phyloP scores from a whole-genome alignment of 37 sponge, comb jelly and placozoan species.

The Halichondria panicea region DNA sequence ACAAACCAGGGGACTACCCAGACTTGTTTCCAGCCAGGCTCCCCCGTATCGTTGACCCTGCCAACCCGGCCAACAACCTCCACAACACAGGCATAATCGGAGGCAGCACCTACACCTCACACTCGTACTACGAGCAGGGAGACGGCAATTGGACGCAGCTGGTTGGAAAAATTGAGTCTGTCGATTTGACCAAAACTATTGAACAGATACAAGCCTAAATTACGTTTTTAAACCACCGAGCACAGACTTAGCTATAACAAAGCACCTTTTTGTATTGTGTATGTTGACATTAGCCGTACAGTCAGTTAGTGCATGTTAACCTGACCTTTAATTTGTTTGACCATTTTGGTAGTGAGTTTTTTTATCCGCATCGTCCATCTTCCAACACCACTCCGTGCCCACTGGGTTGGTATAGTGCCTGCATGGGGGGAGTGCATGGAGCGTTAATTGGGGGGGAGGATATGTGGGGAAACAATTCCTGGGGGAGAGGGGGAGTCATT shows the following conservation, averaged over 20 bases:
- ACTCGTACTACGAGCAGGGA: constrained; percentile 4
- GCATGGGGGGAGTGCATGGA: too few relatives aligned
- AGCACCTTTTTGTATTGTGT: too few relatives aligned
- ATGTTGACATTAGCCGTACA: too few relatives aligned
- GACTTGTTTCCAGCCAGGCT: not conserved
- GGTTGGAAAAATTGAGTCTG: constrained; percentile 18
- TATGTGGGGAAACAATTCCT: not conserved
- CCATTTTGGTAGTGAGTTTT: constrained; percentile 94
- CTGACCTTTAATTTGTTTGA: constrained; percentile 92
- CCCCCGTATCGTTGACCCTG: constrained; percentile 48
- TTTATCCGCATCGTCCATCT: constrained; percentile 83
- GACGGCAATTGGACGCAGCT: constrained; percentile 25
- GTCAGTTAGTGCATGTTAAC: too few relatives aligned
- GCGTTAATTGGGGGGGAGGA: not conserved
- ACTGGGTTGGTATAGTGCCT: constrained; percentile 98
- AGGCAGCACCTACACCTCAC: too few relatives aligned
- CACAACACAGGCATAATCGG: constrained; percentile 22
- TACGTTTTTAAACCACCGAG: too few relatives aligned
- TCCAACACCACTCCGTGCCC: constrained; percentile 96
- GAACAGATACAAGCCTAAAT: too few relatives aligned
- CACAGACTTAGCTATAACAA: too few relatives aligned
- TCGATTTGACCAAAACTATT: constrained; percentile 13
- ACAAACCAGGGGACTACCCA: not conserved
- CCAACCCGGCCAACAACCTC: constrained; percentile 56
- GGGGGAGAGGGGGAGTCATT: not conserved